Percentiles rank a stretch among this genome's conserved stretches.
Evolutionary conservation across 1,140 invertebrate genomes (phyloP).

Genomic region (Drosophila ambigua): DNA sequence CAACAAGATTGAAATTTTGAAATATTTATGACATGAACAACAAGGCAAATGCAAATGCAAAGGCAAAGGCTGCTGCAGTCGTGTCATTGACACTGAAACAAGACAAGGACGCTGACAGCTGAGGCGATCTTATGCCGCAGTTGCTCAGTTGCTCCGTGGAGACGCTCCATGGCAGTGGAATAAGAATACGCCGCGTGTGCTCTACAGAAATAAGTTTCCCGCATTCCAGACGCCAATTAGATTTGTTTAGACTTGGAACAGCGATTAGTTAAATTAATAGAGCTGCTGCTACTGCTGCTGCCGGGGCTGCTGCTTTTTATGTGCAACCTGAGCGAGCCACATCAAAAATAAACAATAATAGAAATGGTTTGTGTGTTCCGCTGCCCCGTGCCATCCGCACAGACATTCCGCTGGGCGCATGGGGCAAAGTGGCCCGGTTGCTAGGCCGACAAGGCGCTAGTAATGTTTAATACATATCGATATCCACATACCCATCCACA

Average conservation of each 20-base stretch:
- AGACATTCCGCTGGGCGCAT: conserved; percentile 14
- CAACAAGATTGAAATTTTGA: conserved; percentile 6
- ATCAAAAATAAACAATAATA: conserved; percentile 69
- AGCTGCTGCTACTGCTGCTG: conserved; percentile 26
- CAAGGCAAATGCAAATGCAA: conserved; percentile 21
- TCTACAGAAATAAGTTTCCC: conserved; percentile 20
- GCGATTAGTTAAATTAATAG: conserved; percentile 65
- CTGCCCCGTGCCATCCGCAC: conserved; percentile 29
- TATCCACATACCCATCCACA: conserved; percentile 28
- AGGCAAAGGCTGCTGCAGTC: not conserved
- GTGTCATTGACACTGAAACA: conserved; percentile 35
- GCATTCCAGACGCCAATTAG: conserved; percentile 45
- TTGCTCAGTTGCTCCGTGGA: conserved; percentile 11
- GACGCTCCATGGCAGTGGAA: conserved; percentile 21
- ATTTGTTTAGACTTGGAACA: conserved; percentile 61
- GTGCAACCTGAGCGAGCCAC: conserved; percentile 73
- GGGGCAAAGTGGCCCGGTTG: conserved; percentile 11
- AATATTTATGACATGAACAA: conserved; percentile 33
- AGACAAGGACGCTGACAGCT: conserved; percentile 12
- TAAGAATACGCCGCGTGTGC: not conserved
- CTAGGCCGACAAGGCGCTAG: conserved; percentile 42
- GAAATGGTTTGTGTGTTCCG: conserved; percentile 20
- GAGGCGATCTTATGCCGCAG: too few relatives aligned
- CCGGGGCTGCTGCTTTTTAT: conserved; percentile 41
- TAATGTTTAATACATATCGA: conserved; percentile 40